Evolutionary conservation across 2,113 vertebrate genomes (phyloP).

Genomic region (Daphoenositta chrysoptera): DNA sequence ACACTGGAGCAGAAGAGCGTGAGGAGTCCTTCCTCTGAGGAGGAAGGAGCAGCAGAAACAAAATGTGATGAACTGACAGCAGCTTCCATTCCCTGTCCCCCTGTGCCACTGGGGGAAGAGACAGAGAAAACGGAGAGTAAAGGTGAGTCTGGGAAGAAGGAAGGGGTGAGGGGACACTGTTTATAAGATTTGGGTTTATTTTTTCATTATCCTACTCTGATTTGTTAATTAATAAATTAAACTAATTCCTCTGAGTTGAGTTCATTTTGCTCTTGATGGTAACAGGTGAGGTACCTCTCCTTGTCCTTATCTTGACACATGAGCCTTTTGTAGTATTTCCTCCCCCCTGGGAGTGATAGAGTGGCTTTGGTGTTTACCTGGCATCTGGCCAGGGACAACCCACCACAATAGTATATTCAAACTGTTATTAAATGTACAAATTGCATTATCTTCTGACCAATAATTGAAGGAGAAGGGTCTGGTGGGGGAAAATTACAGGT

Average conservation of each 20-base stretch:
- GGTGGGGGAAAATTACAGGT: neutral
- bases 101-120: neutral
- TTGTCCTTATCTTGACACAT: neutral
- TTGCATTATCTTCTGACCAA: neutral
- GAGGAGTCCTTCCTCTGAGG: neutral
- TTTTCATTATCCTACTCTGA: neutral
- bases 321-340: neutral
- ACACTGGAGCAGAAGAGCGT: neutral
- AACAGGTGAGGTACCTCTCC: neutral
- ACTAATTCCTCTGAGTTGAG: neutral
- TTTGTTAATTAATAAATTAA: neutral
- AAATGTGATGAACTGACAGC: neutral
- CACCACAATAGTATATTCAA: constrained; percentile 12
- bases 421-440: constrained; percentile 44
- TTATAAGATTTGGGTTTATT: neutral
- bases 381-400: neutral
- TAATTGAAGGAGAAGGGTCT: neutral
- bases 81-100: neutral
- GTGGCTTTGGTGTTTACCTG: neutral
- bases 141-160: neutral
- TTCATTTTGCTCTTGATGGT: neutral
- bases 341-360: neutral
- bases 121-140: neutral
- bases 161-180: neutral
- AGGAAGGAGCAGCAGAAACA: neutral